Conservation (phyloP, 2,113 vertebrate species). For the Sinocyclocheilus maitianheensis region DNA sequence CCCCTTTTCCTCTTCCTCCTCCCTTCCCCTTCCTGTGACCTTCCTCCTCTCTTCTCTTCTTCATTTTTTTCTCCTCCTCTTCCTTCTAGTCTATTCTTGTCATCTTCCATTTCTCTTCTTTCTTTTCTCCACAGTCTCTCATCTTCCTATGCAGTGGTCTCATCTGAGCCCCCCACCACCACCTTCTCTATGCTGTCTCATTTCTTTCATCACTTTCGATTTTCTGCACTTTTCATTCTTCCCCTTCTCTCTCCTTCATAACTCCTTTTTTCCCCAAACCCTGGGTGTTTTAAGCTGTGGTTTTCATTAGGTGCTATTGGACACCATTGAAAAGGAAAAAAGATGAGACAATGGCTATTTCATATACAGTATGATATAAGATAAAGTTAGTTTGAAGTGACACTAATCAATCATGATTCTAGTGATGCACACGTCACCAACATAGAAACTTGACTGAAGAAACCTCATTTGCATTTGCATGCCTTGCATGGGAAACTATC, state of each 20-base stretch:
- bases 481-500: conserved; percentile 89
- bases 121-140: conserved; percentile 43
- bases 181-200: conserved; percentile 55
- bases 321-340: conserved; percentile 45
- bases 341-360: conserved; percentile 53
- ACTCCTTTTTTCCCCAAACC: not conserved
- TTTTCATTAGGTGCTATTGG: conserved; percentile 57
- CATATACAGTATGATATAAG: conserved; percentile 27
- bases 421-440: conserved; percentile 52
- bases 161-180: conserved; percentile 28
- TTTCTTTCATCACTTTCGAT: conserved; percentile 55
- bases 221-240: conserved; percentile 42
- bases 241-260: conserved; percentile 49
- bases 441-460: conserved; percentile 56
- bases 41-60: conserved; percentile 12
- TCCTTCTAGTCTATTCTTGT: conserved; percentile 50
- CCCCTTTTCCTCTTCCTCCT: conserved; percentile 4
- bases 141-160: conserved; percentile 58
- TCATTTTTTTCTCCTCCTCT: conserved; percentile 54
- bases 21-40: conserved; percentile 1
- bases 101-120: conserved; percentile 52
- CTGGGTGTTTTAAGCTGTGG: conserved; percentile 52
- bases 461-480: conserved; percentile 87
- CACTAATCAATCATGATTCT: conserved; percentile 41
- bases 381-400: conserved; percentile 24